A percentile compares a stretch with the other conserved stretches of the same genome.
These are phyloP conservation scores for Mohoua ochrocephala DNA, from an alignment of 2,113 vertebrate species.

Conservation along the genomic window DNA sequence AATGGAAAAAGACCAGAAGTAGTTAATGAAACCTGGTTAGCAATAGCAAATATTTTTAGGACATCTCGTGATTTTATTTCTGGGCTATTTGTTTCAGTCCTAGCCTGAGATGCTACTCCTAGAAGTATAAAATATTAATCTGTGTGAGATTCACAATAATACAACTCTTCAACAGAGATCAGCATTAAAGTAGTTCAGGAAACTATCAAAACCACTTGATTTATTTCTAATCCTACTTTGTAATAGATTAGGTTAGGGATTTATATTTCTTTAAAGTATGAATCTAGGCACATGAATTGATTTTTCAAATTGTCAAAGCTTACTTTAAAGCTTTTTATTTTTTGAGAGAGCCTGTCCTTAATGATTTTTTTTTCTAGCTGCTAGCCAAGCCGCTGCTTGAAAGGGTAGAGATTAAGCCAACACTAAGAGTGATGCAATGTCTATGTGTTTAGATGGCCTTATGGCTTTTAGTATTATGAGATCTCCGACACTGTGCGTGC, in stretches of 20 bases:
- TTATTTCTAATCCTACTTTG: neutral
- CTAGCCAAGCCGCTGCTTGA: neutral
- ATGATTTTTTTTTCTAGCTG: neutral
- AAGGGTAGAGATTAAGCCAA: neutral
- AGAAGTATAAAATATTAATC: neutral
- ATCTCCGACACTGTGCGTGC: neutral
- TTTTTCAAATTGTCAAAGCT: neutral
- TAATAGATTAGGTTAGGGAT: neutral
- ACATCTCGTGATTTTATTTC: neutral
- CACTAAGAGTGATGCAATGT: neutral
- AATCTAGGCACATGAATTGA: neutral
- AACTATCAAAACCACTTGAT: neutral
- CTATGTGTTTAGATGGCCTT: neutral
- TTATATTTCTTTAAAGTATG: conserved; percentile 22
- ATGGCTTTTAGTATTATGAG: neutral
- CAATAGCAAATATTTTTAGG: neutral
- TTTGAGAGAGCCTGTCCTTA: neutral
- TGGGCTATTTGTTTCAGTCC: neutral
- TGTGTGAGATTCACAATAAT: neutral
- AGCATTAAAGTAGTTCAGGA: neutral
- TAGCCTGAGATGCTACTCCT: neutral
- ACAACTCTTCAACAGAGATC: neutral
- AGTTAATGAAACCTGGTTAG: neutral
- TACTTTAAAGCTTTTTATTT: neutral
- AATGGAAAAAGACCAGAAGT: neutral